These are phyloP conservation scores for Dasypus novemcinctus DNA, from an alignment of 2,113 vertebrate species.

Conservation along the genomic window DNA sequence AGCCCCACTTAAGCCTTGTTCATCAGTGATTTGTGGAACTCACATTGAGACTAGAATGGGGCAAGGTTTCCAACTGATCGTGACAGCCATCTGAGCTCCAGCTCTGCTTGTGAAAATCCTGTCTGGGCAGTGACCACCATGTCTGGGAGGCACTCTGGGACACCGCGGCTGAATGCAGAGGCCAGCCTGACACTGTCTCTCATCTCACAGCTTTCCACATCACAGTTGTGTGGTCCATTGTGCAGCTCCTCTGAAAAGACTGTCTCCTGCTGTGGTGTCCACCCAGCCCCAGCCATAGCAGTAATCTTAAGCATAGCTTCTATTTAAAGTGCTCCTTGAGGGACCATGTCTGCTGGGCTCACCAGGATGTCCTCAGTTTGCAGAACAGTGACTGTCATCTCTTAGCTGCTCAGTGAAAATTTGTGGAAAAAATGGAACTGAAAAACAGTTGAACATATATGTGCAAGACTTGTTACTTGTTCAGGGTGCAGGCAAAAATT, in stretches of 20 bases:
- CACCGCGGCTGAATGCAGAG: background rate
- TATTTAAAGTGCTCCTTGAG: accelerated
- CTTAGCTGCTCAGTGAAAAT: background rate
- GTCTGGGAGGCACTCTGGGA: background rate
- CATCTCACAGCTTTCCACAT: background rate
- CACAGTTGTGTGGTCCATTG: background rate
- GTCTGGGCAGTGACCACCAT: background rate
- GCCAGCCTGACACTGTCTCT: background rate
- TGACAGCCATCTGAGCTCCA: background rate
- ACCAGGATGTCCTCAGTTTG: background rate
- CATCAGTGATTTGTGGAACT: background rate
- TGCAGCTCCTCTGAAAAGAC: background rate
- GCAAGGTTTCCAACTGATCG: background rate
- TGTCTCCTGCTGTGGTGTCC: background rate
- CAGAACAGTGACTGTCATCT: background rate
- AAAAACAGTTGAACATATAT: no score
- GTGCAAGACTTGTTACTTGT: background rate
- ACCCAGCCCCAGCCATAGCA: no score
- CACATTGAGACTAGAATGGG: background rate
- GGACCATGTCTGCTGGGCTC: accelerated
- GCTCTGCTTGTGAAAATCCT: background rate
- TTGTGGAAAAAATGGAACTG: background rate
- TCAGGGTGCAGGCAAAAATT: accelerated
- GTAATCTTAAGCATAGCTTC: no score
- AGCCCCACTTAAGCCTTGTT: background rate